phyloP scores from a whole-genome alignment of 2,888 invertebrate genomes.

The Eucera pruinosa region DNA sequence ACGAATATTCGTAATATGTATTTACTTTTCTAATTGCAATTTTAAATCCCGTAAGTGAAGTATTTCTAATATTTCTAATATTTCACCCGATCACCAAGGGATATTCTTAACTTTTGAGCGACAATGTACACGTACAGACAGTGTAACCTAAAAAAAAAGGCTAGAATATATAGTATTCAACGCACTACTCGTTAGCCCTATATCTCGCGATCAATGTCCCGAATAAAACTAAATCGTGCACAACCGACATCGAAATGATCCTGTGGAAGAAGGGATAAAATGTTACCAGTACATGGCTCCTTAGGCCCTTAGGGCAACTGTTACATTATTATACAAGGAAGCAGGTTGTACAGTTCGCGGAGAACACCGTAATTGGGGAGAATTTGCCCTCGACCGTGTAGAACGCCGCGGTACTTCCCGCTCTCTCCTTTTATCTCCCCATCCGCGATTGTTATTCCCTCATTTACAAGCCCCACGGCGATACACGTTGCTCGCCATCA shows the following conservation, averaged over 20 bases:
- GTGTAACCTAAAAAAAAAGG: neutral
- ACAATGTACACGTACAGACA: neutral
- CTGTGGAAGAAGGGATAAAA: slow-evolving; percentile 46
- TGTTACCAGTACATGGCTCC: slow-evolving; percentile 32
- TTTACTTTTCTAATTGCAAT: too few relatives aligned
- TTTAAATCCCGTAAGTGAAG: too few relatives aligned
- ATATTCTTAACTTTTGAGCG: too few relatives aligned
- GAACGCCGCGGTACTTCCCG: slow-evolving; percentile 39
- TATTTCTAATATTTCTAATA: too few relatives aligned
- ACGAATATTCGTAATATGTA: too few relatives aligned
- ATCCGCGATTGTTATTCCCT: slow-evolving; percentile 74
- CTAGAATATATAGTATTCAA: neutral
- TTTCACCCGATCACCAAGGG: too few relatives aligned
- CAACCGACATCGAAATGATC: slow-evolving; percentile 36
- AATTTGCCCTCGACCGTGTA: slow-evolving; percentile 71
- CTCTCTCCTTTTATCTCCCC: slow-evolving; percentile 47
- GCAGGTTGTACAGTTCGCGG: slow-evolving; percentile 63
- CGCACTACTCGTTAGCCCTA: neutral
- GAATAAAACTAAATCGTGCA: slow-evolving; percentile 38
- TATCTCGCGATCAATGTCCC: neutral
- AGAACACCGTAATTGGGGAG: slow-evolving; percentile 74
- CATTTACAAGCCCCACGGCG: slow-evolving; percentile 73
- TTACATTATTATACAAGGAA: slow-evolving; percentile 63
- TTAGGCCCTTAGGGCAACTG: slow-evolving; percentile 49
- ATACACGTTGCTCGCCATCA: slow-evolving; percentile 54